phyloP scores from a whole-genome alignment of 2,113 vertebrate genomes.

The Tragelaphus imberbis region DNA sequence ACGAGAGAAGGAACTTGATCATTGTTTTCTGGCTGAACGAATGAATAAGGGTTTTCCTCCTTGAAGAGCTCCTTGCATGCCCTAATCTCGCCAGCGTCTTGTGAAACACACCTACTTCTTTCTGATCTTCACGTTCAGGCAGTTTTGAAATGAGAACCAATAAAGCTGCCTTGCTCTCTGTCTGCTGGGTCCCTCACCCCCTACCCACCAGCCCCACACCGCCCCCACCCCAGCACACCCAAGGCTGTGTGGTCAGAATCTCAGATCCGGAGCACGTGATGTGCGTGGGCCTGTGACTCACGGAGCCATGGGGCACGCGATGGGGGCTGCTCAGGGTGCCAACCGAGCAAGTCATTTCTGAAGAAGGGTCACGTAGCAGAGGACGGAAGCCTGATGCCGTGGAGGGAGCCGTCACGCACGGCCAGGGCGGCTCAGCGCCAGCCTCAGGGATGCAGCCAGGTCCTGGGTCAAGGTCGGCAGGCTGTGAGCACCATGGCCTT shows the following conservation, averaged over 20 bases:
- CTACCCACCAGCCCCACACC: background rate
- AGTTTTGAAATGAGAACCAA: slow-evolving; percentile 68
- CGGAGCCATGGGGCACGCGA: background rate
- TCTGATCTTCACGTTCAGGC: slow-evolving; percentile 33
- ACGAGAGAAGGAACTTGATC: accelerated
- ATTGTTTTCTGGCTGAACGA: background rate
- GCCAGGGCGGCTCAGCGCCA: background rate
- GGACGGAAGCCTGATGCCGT: accelerated
- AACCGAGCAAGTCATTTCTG: slow-evolving; percentile 2
- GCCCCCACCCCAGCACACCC: background rate
- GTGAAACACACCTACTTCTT: slow-evolving; percentile 63
- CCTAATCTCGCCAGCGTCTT: slow-evolving; percentile 34
- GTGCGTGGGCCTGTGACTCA: slow-evolving; percentile 25
- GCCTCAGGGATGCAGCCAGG: background rate
- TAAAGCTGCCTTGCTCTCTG: background rate
- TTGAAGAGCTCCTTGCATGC: background rate
- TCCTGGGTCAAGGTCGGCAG: accelerated
- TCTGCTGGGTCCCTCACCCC: background rate
- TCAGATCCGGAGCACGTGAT: slow-evolving; percentile 1
- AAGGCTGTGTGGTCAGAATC: slow-evolving; percentile 14
- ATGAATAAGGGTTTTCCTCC: background rate
- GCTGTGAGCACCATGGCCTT: accelerated
- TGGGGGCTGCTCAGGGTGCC: background rate
- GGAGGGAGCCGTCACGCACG: accelerated
- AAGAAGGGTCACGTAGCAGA: background rate